Evolutionary conservation across 2,113 vertebrate genomes (phyloP).

Genomic region (Hippopotamus amphibius): DNA sequence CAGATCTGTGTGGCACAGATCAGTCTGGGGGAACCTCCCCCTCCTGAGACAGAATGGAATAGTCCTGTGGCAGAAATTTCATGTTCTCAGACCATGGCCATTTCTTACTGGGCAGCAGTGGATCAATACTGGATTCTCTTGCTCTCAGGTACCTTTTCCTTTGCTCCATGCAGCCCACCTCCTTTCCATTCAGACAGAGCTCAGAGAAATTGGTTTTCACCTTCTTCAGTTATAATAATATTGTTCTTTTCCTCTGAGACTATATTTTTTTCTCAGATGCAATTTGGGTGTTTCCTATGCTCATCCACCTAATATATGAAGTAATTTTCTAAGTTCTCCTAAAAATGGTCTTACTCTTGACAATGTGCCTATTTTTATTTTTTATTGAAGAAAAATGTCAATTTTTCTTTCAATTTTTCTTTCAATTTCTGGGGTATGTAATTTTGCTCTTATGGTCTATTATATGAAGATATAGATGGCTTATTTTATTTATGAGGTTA

Average conservation of each 20-base stretch:
- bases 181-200: not conserved
- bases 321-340: conserved; percentile 23
- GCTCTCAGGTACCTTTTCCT: not conserved
- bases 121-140: not conserved
- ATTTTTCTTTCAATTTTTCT: no score
- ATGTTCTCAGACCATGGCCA: not conserved
- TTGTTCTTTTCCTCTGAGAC: not conserved
- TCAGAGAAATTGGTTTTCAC: not conserved
- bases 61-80: not conserved
- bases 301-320: not conserved
- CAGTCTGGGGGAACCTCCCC: not conserved
- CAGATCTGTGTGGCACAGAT: not conserved
- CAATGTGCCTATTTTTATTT: not conserved
- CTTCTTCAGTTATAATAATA: not conserved
- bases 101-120: not conserved
- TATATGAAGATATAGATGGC: not conserved
- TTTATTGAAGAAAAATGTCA: not conserved
- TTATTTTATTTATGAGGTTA: not conserved
- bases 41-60: not conserved
- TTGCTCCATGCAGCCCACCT: not conserved
- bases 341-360: not conserved
- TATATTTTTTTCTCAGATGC: not conserved
- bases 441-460: not conserved
- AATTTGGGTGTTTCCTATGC: not conserved
- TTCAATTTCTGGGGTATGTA: not conserved